These are phyloP conservation scores for Dynastes grantii DNA, from an alignment of 2,888 invertebrate genomes.

Conservation along the genomic window DNA sequence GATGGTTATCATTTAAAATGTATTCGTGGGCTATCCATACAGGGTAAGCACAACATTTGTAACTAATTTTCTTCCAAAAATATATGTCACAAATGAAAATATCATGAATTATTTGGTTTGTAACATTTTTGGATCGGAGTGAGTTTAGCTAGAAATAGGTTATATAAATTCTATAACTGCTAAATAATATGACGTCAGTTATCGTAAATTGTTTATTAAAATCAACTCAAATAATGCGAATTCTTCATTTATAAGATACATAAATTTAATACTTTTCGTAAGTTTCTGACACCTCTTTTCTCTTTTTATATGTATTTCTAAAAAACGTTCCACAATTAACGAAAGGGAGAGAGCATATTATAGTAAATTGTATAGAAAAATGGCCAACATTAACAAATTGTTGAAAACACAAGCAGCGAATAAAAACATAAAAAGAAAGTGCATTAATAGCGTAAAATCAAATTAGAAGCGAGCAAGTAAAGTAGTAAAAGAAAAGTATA, in stretches of 20 bases:
- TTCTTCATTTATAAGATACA: background rate
- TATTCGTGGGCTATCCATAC: too few relatives aligned
- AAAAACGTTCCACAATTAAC: background rate
- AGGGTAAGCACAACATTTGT: too few relatives aligned
- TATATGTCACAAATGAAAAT: too few relatives aligned
- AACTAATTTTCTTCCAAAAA: too few relatives aligned
- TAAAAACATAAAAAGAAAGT: conserved; percentile 19
- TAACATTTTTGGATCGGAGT: background rate
- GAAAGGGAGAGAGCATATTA: conserved; percentile 25
- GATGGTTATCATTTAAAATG: too few relatives aligned
- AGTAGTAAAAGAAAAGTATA: conserved; percentile 6
- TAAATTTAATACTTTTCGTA: too few relatives aligned
- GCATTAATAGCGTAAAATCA: conserved; percentile 1
- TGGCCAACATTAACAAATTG: background rate
- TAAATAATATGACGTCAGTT: background rate
- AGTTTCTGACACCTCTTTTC: too few relatives aligned
- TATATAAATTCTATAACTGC: conserved; percentile 4
- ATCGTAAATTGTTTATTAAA: conserved; percentile 18
- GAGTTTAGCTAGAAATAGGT: background rate
- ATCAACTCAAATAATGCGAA: background rate
- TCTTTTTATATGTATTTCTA: too few relatives aligned
- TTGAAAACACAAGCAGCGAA: conserved; percentile 3
- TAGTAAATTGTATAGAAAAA: background rate
- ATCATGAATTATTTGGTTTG: too few relatives aligned
- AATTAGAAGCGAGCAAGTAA: conserved; percentile 33